A percentile compares a stretch with the other conserved stretches of the same genome.
Conservation (phyloP, 2,113 vertebrate genomes). For the Sclerurus mexicanus region DNA sequence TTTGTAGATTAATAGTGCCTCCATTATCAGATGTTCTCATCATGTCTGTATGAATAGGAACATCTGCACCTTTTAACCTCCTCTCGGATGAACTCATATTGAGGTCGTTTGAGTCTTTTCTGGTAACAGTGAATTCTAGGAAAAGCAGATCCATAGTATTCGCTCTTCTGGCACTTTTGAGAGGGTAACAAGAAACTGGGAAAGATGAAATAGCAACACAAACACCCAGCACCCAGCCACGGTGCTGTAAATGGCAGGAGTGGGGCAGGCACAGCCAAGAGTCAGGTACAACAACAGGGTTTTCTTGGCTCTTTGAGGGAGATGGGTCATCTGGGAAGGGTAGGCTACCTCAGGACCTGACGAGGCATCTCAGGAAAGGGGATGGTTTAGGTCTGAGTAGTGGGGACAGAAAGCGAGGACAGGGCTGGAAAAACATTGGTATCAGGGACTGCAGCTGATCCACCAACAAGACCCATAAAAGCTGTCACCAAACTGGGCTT, state of each 20-base stretch:
- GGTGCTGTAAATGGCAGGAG: neutral
- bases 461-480: neutral
- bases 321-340: neutral
- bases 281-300: neutral
- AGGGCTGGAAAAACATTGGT: neutral
- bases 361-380: fast-evolving
- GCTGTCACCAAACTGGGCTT: neutral
- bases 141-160: neutral
- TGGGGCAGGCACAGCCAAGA: neutral
- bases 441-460: neutral
- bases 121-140: neutral
- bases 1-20: neutral
- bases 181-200: neutral
- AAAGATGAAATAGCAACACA: neutral
- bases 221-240: neutral
- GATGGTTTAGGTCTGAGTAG: neutral
- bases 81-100: neutral
- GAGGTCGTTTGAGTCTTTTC: neutral
- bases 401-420: neutral
- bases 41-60: neutral
- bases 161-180: neutral
- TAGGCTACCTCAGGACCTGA: neutral
- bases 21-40: conserved; percentile 17
- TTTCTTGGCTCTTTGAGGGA: neutral
- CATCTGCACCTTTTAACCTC: conserved; percentile 19